These are phyloP conservation scores for Hemicentrotus pulcherrimus DNA, from an alignment of 35 echinoderm and acorn worm species.

Conservation along the genomic window DNA sequence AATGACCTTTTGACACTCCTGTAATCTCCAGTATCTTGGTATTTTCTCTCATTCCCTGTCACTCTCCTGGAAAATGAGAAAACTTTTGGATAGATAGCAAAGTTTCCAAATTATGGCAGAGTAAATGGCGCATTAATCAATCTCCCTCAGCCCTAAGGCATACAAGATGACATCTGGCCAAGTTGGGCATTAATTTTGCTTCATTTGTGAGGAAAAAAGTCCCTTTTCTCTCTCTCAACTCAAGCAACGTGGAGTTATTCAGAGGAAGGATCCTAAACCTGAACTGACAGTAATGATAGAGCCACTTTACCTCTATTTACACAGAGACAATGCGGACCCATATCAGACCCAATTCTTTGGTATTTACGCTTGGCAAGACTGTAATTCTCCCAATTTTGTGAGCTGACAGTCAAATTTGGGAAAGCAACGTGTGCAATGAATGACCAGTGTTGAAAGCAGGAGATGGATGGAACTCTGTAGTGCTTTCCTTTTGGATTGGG, in stretches of 20 bases:
- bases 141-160: not conserved
- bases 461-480: not conserved
- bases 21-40: slow-evolving; percentile 22
- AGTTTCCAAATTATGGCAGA: slow-evolving; percentile 39
- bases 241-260: not conserved
- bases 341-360: slow-evolving; percentile 21
- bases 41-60: not conserved
- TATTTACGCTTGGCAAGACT: not conserved
- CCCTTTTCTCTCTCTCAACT: not conserved
- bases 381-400: slow-evolving; percentile 21
- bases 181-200: slow-evolving; percentile 15
- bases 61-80: slow-evolving; percentile 9
- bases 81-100: not conserved
- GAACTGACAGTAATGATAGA: slow-evolving; percentile 44
- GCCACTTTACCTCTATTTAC: slow-evolving; percentile 9
- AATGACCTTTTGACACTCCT: slow-evolving; percentile 46
- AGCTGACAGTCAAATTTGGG: slow-evolving; percentile 21
- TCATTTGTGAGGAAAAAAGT: not conserved
- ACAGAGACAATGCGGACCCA: not conserved
- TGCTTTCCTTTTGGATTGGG: not conserved
- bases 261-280: not conserved
- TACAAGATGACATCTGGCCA: slow-evolving; percentile 20
- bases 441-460: not conserved
- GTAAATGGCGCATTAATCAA: slow-evolving; percentile 44
- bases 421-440: not conserved